Percentiles rank a stretch among this genome's conserved stretches.
Evolutionary conservation across 2,888 invertebrate genomes (phyloP).

Genomic region (Brachypalpus laphriformis): DNA sequence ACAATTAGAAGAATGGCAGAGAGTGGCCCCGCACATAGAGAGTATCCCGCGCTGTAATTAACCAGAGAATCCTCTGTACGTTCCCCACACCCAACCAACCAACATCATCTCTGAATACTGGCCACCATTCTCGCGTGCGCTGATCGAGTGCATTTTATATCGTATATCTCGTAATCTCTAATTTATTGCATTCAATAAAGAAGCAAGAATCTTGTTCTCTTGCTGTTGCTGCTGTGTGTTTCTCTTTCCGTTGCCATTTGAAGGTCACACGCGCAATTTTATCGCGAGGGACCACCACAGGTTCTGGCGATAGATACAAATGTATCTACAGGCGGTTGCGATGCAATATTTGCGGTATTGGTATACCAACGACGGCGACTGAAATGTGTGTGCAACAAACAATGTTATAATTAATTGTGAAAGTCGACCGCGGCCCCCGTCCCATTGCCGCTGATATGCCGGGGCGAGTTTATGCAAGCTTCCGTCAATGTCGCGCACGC

Average conservation of each 20-base stretch:
- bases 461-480: slow-evolving; percentile 57
- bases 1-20: slow-evolving; percentile 65
- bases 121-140: slow-evolving; percentile 70
- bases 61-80: slow-evolving; percentile 7
- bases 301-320: slow-evolving; percentile 50
- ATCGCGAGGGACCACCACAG: slow-evolving; percentile 59
- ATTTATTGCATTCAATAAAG: slow-evolving; percentile 74
- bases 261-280: slow-evolving; percentile 73
- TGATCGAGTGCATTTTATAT: slow-evolving; percentile 71
- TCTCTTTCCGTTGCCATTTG: slow-evolving; percentile 62
- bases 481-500: slow-evolving; percentile 73
- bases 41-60: slow-evolving; percentile 53
- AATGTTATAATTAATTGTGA: slow-evolving; percentile 72
- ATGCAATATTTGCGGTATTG: slow-evolving; percentile 11
- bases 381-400: slow-evolving; percentile 55
- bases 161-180: slow-evolving; percentile 72
- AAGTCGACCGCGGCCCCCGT: slow-evolving; percentile 30
- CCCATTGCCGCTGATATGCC: background rate
- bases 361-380: background rate
- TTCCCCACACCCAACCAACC: background rate
- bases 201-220: slow-evolving; percentile 69
- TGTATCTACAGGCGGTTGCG: slow-evolving; percentile 28
- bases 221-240: slow-evolving; percentile 35
- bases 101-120: slow-evolving; percentile 21
- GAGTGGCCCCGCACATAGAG: slow-evolving; percentile 13